phyloP scores from a whole-genome alignment of 2,888 invertebrate genomes.

The Eupeodes luniger region DNA sequence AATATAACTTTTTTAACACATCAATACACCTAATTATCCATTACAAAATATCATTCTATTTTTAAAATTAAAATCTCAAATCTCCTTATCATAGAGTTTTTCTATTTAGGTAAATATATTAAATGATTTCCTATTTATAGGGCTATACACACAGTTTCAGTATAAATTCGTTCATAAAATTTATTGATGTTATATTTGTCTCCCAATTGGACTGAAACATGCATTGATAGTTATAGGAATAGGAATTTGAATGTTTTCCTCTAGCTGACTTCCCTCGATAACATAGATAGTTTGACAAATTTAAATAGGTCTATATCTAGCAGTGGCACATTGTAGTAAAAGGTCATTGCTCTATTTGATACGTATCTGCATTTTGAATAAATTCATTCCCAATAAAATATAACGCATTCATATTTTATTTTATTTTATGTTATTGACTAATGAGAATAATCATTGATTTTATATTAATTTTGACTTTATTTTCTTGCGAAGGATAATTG shows the following conservation, averaged over 20 bases:
- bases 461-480: conserved; percentile 1
- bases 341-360: conserved; percentile 62
- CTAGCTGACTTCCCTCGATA: conserved; percentile 17
- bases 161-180: conserved; percentile 57
- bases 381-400: conserved; percentile 26
- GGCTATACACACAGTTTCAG: conserved; percentile 12
- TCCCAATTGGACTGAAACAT: conserved; percentile 23
- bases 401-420: background rate
- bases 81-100: background rate
- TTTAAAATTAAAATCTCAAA: background rate
- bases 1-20: too few relatives aligned
- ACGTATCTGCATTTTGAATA: conserved; percentile 28
- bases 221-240: too few relatives aligned
- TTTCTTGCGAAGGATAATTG: background rate
- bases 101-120: background rate
- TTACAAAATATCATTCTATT: too few relatives aligned
- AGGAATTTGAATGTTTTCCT: conserved; percentile 29
- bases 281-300: conserved; percentile 57
- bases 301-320: conserved; percentile 43
- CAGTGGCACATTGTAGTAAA: background rate
- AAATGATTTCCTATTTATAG: conserved; percentile 51
- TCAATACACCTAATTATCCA: too few relatives aligned
- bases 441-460: conserved; percentile 20
- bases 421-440: background rate
- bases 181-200: conserved; percentile 57